Percentiles rank a stretch among this genome's conserved stretches.
Evolutionary conservation across 2,888 invertebrate species (phyloP).

Genomic region (Invenusta paracnida): DNA sequence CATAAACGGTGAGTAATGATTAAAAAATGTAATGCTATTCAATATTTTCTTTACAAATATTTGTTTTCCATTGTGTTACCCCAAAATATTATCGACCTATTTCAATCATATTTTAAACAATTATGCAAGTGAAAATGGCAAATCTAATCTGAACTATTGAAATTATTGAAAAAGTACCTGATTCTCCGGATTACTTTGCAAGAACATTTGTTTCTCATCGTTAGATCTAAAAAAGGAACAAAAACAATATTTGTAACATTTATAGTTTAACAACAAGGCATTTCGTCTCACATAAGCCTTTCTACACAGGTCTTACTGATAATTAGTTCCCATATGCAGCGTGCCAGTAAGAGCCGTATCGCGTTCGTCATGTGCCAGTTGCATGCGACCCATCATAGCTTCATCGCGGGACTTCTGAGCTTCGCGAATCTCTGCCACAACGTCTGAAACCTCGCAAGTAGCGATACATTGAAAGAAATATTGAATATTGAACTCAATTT

Average conservation of each 20-base stretch:
- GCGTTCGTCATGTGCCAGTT: conserved; percentile 31
- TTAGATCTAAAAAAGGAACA: neutral
- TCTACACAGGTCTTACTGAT: too few species aligned
- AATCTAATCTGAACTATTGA: too few species aligned
- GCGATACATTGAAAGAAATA: too few species aligned
- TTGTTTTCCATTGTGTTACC: too few species aligned
- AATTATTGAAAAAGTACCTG: neutral
- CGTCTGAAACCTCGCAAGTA: conserved; percentile 6
- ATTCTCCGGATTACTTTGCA: neutral
- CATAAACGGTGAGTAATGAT: too few species aligned
- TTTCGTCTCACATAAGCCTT: too few species aligned
- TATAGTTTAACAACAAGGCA: neutral
- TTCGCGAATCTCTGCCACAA: conserved; percentile 19
- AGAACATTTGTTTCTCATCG: neutral
- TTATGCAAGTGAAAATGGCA: too few species aligned
- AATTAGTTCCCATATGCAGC: neutral
- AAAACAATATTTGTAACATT: neutral
- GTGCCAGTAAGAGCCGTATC: conserved; percentile 1
- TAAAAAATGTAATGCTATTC: too few species aligned
- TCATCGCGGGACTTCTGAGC: conserved; percentile 35
- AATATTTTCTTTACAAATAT: too few species aligned
- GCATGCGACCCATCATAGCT: conserved; percentile 28
- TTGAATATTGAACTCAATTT: too few species aligned
- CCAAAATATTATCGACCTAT: too few species aligned
- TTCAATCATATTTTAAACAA: too few species aligned